These are phyloP conservation scores for Brachionus sp. DNA, from an alignment of 1,140 invertebrate species.

Conservation along the genomic window DNA sequence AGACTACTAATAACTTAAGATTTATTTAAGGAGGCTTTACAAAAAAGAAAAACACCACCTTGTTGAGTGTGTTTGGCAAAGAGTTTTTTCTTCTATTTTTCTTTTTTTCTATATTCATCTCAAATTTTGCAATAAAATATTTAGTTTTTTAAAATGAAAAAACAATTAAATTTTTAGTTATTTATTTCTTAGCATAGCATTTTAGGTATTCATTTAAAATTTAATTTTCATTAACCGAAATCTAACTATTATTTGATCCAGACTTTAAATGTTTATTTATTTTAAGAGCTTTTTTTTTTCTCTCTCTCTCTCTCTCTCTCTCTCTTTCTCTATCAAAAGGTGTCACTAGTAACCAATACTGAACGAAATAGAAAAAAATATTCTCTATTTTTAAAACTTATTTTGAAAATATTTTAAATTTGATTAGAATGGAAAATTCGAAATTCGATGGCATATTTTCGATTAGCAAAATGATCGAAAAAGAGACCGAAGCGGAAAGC, in stretches of 20 bases:
- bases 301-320: too few species aligned
- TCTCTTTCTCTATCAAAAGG: background rate
- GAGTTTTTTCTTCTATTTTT: background rate
- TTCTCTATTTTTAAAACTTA: background rate
- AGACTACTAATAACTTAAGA: slow-evolving; percentile 20
- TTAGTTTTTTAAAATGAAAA: background rate
- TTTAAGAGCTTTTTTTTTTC: background rate
- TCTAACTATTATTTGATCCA: slow-evolving; percentile 8
- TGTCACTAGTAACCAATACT: slow-evolving; percentile 5
- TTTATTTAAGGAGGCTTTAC: background rate
- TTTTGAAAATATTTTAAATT: background rate
- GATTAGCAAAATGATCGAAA: slow-evolving; percentile 23
- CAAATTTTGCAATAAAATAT: background rate
- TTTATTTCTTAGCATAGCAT: background rate
- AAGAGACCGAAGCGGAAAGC: background rate
- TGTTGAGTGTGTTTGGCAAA: background rate
- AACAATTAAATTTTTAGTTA: background rate
- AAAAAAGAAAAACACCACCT: background rate
- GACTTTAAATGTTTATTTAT: slow-evolving; percentile 27
- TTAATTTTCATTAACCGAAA: slow-evolving; percentile 37
- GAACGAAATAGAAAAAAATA: background rate
- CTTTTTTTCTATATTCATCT: background rate
- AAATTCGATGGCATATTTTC: slow-evolving; percentile 31
- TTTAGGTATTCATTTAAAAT: slow-evolving; percentile 33
- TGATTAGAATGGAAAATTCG: slow-evolving; percentile 7